phyloP scores from a whole-genome alignment of 2,113 vertebrate species.

The Candoia aspera region DNA sequence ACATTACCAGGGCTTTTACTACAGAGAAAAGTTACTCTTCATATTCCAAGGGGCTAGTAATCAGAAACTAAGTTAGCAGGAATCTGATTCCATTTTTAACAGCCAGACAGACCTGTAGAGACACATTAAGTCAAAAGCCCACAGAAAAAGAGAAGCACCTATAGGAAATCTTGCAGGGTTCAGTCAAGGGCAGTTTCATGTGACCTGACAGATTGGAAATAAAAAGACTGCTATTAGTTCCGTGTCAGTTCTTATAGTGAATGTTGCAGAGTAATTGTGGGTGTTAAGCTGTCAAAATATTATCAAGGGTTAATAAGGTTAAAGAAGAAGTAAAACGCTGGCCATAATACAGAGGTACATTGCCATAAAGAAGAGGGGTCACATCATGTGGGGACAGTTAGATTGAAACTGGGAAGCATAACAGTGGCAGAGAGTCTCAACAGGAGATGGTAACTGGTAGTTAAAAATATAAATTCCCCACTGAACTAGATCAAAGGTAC shows the following conservation, averaged over 20 bases:
- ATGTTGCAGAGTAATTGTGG: slow-evolving; percentile 78
- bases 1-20: slow-evolving; percentile 58
- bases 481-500: neutral
- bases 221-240: slow-evolving; percentile 83
- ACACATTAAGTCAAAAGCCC: slow-evolving; percentile 70
- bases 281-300: slow-evolving; percentile 84
- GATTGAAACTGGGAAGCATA: slow-evolving; percentile 63
- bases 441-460: neutral
- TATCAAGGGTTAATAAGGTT: slow-evolving; percentile 86
- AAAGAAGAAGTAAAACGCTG: slow-evolving; percentile 78
- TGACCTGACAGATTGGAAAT: slow-evolving; percentile 78
- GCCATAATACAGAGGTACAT: slow-evolving; percentile 70
- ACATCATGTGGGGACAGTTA: slow-evolving; percentile 57
- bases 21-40: slow-evolving; percentile 65
- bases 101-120: slow-evolving; percentile 72
- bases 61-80: slow-evolving; percentile 71
- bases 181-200: slow-evolving; percentile 75
- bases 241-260: slow-evolving; percentile 77
- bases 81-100: slow-evolving; percentile 71
- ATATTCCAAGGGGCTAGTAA: slow-evolving; percentile 59
- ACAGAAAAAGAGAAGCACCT: slow-evolving; percentile 70
- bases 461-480: neutral
- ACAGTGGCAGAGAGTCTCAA: slow-evolving; percentile 39
- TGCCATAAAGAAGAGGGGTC: slow-evolving; percentile 75
- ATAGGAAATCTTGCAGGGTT: slow-evolving; percentile 75